phyloP scores from a whole-genome alignment of 1,140 invertebrate species.

The Drosophila kanapiae region DNA sequence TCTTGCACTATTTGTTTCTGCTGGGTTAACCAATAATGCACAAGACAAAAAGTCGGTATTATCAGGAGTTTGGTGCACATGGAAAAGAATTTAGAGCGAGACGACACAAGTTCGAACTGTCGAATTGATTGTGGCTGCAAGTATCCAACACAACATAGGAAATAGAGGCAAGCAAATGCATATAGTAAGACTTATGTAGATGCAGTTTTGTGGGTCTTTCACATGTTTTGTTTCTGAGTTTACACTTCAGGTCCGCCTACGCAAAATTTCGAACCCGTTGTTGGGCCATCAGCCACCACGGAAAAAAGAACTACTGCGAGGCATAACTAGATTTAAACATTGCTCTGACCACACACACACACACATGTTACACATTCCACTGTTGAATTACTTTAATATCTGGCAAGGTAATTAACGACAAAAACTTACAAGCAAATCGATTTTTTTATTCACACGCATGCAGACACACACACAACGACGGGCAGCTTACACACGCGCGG shows the following conservation, averaged over 20 bases:
- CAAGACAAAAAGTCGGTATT: background rate
- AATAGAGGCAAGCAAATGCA: background rate
- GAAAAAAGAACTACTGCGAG: constrained; percentile 23
- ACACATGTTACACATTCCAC: constrained; percentile 53
- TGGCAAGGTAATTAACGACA: constrained; percentile 53
- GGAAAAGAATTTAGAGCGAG: background rate
- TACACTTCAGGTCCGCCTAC: constrained; percentile 76
- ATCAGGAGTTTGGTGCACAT: background rate
- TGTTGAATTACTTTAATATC: constrained; percentile 55
- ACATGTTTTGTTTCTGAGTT: constrained; percentile 33
- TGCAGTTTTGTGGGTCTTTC: constrained; percentile 23
- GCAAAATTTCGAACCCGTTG: constrained; percentile 60
- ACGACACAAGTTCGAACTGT: background rate
- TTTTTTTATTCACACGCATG: constrained; percentile 59
- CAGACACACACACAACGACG: constrained; percentile 18
- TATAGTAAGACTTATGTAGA: background rate
- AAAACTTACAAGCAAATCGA: constrained; percentile 75
- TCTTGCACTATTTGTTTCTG: background rate
- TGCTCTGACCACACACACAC: constrained; percentile 1
- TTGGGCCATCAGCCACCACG: constrained; percentile 23
- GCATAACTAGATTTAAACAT: constrained; percentile 27
- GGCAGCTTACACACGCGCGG: constrained; percentile 17
- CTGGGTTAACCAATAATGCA: background rate
- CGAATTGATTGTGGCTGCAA: background rate
- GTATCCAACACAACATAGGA: background rate